Evolutionary conservation across 1,140 invertebrate genomes (phyloP), one percentile per base, ranked within the genome.

Genomic region (Macrobrachium nipponense): DNA sequence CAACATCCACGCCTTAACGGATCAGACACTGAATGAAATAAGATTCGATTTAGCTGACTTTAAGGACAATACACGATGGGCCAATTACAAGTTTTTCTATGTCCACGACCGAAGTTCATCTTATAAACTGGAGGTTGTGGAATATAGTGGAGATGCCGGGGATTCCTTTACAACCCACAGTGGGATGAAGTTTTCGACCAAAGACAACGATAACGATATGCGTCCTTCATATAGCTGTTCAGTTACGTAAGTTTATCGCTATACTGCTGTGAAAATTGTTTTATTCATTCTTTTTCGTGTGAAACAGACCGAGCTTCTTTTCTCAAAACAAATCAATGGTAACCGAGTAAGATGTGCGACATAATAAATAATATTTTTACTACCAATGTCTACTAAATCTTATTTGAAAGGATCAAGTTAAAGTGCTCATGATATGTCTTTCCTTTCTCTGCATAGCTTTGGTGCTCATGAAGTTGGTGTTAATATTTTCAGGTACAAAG

Each of bases 191-290:
- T 91, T 91, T 72, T 88, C 90, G 1, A 90, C 90, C 2, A 85
- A 87, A 27, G 90, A 90, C 44, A 23, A 68, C 11, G 90, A 90
- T 79, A 89, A 90, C 43, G 90, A 90, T 51, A 72, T 86, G 8
- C 51, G 8, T 66, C 88, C 89, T 36, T 75, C 78, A 1, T 20
- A 87, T 15, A 89, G 89, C 72, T 90, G 90, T 78, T 1, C 27
- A 4, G 27, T 36, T 36, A 36, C 1, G 27, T 36, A 36, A 36
- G 27, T 2, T 36, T 36, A 36, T 36, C 4, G 27, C 27, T 4
- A 4, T 36, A 36, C 1, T 36, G 27, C 27, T n/a, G n/a, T n/a
- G n/a, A n/a, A n/a, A n/a, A n/a, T n/a, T n/a, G n/a, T n/a, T n/a
- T n/a, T n/a, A n/a, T n/a, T n/a, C n/a, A n/a, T n/a, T n/a, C n/a